Evolutionary conservation across 1,140 invertebrate genomes (phyloP), one percentile per base, ranked within the genome.

Genomic region (Drosophila lowei): DNA sequence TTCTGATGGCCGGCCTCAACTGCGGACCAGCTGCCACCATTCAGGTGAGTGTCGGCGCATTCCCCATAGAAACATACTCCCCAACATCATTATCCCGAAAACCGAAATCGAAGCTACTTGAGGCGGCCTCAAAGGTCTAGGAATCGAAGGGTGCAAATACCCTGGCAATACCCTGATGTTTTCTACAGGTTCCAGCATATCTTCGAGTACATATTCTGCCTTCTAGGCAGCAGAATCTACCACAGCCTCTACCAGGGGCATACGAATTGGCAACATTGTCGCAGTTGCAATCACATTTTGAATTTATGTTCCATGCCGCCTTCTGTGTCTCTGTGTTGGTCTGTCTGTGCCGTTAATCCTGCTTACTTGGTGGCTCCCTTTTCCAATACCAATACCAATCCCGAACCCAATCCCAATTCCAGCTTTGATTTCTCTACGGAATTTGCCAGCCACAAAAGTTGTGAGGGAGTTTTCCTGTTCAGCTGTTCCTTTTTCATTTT

Each of bases 1-100:
- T 97, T 90, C 93, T 97, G 16, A 97, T 97, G 95, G 95, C 95
- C 46, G 94, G 94, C 7, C 93, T 92, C 60, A 93, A 93, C 66
- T 80, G 93, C 76, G 92, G 94, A 89, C 95, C 94, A 60, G 95
- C 95, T 6, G 95, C 95, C 1, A 94, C 94, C 21, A 95, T 96
- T 77, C 95, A 95, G 92, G 91, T 91, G 56, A 83, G 80, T 48
- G 9, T 48, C 1, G 9, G 48, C 2, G 1, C 9, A 34, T 34
- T 3, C 21, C 21, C 21, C 21, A 34, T 11, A 3, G 8, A 11
- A 9, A 30, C 7, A 28, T 8, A 30, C 7, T 7, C 30, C 9
- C 9, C 9, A 11, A 9, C 8, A 0, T 34, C 30, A 34, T 34
- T 34, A 34, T 11, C 9, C 9, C 8, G 8, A 9, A 34, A 8